Conservation (phyloP, 2,797 vertebrate genomes). For the Muscicapa striata region DNA sequence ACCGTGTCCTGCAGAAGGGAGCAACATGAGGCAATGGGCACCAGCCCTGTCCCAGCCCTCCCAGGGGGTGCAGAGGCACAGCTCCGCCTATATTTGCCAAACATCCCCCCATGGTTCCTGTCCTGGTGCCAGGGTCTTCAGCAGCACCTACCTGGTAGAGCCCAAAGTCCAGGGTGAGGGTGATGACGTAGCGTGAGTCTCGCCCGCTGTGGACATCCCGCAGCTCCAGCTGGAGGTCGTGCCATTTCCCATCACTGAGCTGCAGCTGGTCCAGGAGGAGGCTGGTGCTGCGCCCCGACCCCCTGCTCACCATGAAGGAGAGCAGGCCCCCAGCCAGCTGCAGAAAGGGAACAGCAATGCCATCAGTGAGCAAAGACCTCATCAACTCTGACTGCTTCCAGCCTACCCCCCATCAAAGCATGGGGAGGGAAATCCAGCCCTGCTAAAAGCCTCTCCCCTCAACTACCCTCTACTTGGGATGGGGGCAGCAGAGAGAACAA, state of each 20-base stretch:
- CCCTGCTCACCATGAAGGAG: slow-evolving; percentile 88
- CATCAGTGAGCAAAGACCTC: neutral
- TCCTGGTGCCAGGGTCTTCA: neutral
- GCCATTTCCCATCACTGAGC: slow-evolving; percentile 94
- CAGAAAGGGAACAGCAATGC: neutral
- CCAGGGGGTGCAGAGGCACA: neutral
- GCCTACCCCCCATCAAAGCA: neutral
- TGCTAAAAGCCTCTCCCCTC: neutral
- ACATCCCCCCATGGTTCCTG: neutral
- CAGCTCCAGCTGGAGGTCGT: slow-evolving; percentile 93
- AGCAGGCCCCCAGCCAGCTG: slow-evolving; percentile 90
- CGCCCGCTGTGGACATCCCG: slow-evolving; percentile 87
- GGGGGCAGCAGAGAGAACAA: neutral
- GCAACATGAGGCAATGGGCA: neutral
- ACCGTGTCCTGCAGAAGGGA: slow-evolving; percentile 85
- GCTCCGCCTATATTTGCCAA: fast-evolving
- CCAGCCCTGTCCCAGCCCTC: neutral
- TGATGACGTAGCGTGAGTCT: slow-evolving; percentile 88
- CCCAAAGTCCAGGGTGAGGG: slow-evolving; percentile 91
- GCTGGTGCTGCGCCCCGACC: slow-evolving; percentile 81
- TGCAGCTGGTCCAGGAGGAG: slow-evolving; percentile 90
- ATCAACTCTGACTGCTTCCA: neutral
- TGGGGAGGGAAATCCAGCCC: neutral
- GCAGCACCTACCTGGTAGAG: slow-evolving; percentile 87
- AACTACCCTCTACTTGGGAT: neutral